Percentiles rank a stretch among this genome's conserved stretches.
Evolutionary conservation across 2,113 vertebrate species (phyloP).

Genomic region (Synchiropus splendidus): DNA sequence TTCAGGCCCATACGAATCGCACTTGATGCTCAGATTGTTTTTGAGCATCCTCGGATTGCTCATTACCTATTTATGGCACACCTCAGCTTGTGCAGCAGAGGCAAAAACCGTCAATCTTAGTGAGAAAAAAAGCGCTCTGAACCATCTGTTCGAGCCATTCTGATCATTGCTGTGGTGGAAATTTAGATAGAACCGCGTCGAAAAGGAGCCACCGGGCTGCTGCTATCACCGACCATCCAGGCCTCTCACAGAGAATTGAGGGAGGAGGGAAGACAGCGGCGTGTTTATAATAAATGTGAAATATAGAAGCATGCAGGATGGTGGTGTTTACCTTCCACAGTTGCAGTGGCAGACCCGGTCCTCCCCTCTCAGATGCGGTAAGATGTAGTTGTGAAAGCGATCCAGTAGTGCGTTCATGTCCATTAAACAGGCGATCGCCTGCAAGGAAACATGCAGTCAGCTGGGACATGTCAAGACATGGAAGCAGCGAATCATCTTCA

Average conservation of each 20-base stretch:
- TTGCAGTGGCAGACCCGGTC: conserved; percentile 99
- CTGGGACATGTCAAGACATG: conserved; percentile 74
- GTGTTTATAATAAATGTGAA: not conserved
- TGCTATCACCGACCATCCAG: not conserved
- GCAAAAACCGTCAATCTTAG: conserved; percentile 15
- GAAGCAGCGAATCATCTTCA: conserved; percentile 24
- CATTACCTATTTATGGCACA: conserved; percentile 57
- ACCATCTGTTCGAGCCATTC: conserved; percentile 6
- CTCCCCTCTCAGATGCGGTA: conserved; percentile 97
- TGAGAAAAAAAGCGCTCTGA: conserved; percentile 15
- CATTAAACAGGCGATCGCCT: conserved; percentile 99
- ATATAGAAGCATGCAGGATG: conserved; percentile 28
- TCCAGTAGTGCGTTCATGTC: conserved; percentile 99
- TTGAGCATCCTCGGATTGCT: conserved; percentile 32
- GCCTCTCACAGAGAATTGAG: conserved; percentile 12
- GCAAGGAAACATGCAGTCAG: conserved; percentile 84
- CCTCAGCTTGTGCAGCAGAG: conserved; percentile 54
- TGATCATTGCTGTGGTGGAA: conserved; percentile 1
- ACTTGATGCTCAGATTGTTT: conserved; percentile 55
- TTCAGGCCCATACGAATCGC: conserved; percentile 22
- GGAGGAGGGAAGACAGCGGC: not conserved
- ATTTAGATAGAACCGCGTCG: not conserved
- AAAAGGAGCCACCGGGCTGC: too few species aligned
- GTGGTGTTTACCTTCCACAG: conserved; percentile 91
- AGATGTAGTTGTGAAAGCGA: conserved; percentile 99